Evolutionary conservation across 2,797 vertebrate species (phyloP).

Genomic region (Scomberomorus guttatus): DNA sequence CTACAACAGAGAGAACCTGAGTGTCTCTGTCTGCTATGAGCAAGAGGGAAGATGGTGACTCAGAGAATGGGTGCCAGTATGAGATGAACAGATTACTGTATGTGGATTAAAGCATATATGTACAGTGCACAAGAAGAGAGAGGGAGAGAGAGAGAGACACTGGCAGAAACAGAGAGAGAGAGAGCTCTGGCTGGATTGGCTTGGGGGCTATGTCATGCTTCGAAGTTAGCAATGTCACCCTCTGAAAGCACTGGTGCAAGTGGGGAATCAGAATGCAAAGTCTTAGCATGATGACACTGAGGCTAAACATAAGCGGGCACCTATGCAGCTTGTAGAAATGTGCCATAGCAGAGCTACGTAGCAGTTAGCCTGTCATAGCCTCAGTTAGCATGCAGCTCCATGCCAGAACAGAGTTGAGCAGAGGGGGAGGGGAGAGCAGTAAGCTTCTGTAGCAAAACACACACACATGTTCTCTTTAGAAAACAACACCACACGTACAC

Average conservation of each 20-base stretch:
- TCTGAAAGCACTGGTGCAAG: slow-evolving; percentile 16
- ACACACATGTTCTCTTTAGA: slow-evolving; percentile 45
- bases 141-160: background rate
- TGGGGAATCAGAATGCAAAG: slow-evolving; percentile 13
- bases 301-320: slow-evolving; percentile 26
- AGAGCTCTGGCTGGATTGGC: slow-evolving; percentile 16
- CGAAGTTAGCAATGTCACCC: slow-evolving; percentile 37
- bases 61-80: slow-evolving; percentile 39
- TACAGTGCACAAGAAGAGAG: background rate
- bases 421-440: slow-evolving; percentile 62
- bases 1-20: slow-evolving; percentile 54
- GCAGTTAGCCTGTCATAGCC: slow-evolving; percentile 64
- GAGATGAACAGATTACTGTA: slow-evolving; percentile 40
- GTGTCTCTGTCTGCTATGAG: slow-evolving; percentile 44
- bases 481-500: slow-evolving; percentile 34
- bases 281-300: slow-evolving; percentile 28
- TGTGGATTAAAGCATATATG: slow-evolving; percentile 36
- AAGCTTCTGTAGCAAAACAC: slow-evolving; percentile 61
- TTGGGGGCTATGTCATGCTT: slow-evolving; percentile 16
- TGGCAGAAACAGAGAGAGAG: background rate
- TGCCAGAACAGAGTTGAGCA: slow-evolving; percentile 59
- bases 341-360: slow-evolving; percentile 56
- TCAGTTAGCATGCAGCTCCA: slow-evolving; percentile 79
- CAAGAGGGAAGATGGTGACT: slow-evolving; percentile 48
- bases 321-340: slow-evolving; percentile 54